These are phyloP conservation scores for Zygaena filipendulae DNA, from an alignment of 2,888 invertebrate genomes.

Conservation along the genomic window DNA sequence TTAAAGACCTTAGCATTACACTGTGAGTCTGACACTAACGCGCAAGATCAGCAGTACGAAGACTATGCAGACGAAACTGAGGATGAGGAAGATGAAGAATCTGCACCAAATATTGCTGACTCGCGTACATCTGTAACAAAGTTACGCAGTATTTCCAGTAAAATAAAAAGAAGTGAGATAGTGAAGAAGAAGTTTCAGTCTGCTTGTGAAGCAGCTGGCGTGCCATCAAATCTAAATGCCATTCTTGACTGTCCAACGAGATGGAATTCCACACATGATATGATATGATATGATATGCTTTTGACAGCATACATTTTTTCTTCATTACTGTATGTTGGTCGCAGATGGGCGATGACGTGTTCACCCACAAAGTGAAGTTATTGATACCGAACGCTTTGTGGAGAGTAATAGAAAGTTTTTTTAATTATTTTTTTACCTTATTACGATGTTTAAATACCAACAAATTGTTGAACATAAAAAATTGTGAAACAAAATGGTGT, in stretches of 20 bases:
- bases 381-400: too few species aligned
- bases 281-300: too few species aligned
- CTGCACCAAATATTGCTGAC: conserved; percentile 19
- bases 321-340: too few species aligned
- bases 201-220: conserved; percentile 20
- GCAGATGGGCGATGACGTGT: too few species aligned
- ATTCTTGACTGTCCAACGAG: conserved; percentile 18
- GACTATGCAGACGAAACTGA: conserved; percentile 18
- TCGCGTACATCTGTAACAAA: conserved; percentile 16
- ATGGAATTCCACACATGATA: conserved; percentile 20
- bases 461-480: too few species aligned
- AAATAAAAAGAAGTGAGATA: conserved; percentile 19
- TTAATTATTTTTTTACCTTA: too few species aligned
- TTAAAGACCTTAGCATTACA: conserved; percentile 18
- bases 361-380: too few species aligned
- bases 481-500: too few species aligned
- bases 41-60: too few species aligned
- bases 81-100: conserved; percentile 20
- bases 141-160: conserved; percentile 19
- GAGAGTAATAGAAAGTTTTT: too few species aligned
- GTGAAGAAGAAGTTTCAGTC: conserved; percentile 19
- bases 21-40: conserved; percentile 16
- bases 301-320: too few species aligned
- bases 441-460: too few species aligned
- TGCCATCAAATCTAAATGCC: conserved; percentile 19